phyloP scores from a whole-genome alignment of 1,140 invertebrate genomes.

The Polyergus mexicanus region DNA sequence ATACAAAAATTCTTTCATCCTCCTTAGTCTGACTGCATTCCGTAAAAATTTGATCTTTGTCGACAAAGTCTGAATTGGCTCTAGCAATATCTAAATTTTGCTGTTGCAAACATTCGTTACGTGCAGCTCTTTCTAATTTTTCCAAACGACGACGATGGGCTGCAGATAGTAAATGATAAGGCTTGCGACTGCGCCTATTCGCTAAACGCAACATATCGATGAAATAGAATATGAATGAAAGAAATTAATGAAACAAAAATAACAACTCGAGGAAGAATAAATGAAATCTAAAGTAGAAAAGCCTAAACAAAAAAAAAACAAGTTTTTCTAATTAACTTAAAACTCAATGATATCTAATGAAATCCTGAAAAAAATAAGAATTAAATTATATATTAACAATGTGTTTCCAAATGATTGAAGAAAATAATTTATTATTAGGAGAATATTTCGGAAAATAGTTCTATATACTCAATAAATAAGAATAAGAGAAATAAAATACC shows the following conservation, averaged over 20 bases:
- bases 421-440: conserved; percentile 6
- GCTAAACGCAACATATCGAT: conserved; percentile 1
- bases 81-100: background rate
- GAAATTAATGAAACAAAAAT: background rate
- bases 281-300: background rate
- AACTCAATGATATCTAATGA: background rate
- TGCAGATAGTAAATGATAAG: conserved; percentile 8
- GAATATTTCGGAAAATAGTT: background rate
- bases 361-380: background rate
- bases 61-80: background rate
- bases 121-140: conserved; percentile 4
- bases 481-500: background rate
- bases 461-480: too few relatives aligned
- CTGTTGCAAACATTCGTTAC: background rate
- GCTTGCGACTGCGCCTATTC: background rate
- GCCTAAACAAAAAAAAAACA: background rate
- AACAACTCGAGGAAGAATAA: background rate
- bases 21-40: background rate
- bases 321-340: background rate
- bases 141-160: conserved; percentile 8
- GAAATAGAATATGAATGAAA: background rate
- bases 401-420: too few relatives aligned
- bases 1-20: background rate
- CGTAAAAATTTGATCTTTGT: background rate
- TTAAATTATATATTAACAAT: too few relatives aligned